Evolutionary conservation across 2,888 invertebrate species (phyloP), one percentile per base, ranked within the genome.

Genomic region (Netelia inedita): DNA sequence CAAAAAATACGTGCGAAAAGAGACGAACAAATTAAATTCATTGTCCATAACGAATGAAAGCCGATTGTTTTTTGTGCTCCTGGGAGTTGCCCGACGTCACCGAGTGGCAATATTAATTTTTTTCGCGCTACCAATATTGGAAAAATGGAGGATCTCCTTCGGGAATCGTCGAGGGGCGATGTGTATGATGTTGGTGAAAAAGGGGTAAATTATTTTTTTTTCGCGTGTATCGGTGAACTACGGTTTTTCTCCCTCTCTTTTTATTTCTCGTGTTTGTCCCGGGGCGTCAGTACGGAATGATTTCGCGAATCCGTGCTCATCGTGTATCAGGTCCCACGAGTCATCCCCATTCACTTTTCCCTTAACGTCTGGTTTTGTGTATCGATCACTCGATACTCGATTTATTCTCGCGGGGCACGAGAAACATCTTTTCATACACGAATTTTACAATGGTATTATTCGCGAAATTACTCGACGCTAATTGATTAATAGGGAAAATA

Each of bases 61-160:
- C 71, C 63, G 75, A 84, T 84, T 66, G 59, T 73, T 84, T 66
- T 71, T 74, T 11, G 10, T 50, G 16, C 73, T 61, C 75, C 9
- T 55, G 75, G 78, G 73, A 59, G 57, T 79, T 21, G 59, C 10
- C 19, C 86, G 89, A 81, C 85, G 86, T 86, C 88, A 87, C 88
- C 89, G 88, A 89, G 89, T 90, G 90, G 89, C 88, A 88, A 90
- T 89, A 90, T 91, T 91, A 91, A 91, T 91, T 79, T 65, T 66
- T 79, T 46, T 46, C 2, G 28, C n/a, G 14, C 16, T 21, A 23
- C 16, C 53, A 59, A 46, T 79, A 59, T 73, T 73, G 65, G 72
- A 57, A 46, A 79, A 69, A 71, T 16, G 57, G 72, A 71, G 59
- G 57, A 76, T 28, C 76, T 79, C 79, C 75, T 79, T 75, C 14